These are phyloP conservation scores for Napeogenes inachia DNA, from an alignment of 2,888 invertebrate species.

Conservation along the genomic window DNA sequence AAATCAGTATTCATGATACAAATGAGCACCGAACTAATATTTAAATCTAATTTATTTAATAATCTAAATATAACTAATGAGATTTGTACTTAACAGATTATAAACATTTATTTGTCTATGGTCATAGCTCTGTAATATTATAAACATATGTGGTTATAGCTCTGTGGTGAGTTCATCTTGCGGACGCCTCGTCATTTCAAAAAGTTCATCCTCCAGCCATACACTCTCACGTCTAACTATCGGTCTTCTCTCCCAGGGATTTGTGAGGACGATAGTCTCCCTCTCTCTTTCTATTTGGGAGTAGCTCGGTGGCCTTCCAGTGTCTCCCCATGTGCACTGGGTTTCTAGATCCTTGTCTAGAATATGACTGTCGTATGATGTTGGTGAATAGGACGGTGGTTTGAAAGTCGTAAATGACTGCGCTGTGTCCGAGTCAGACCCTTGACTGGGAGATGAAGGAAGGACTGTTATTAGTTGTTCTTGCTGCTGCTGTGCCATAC, in stretches of 20 bases:
- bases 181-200: constrained; percentile 89
- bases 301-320: constrained; percentile 71
- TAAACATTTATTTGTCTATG: constrained; percentile 6
- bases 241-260: constrained; percentile 71
- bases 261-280: constrained; percentile 64
- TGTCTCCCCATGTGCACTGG: constrained; percentile 76
- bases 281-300: constrained; percentile 67
- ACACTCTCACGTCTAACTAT: constrained; percentile 76
- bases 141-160: constrained; percentile 68
- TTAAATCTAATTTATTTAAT: not conserved
- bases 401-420: constrained; percentile 74
- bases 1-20: not conserved
- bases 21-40: constrained; percentile 8
- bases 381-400: constrained; percentile 71
- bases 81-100: constrained; percentile 49
- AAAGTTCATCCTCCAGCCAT: constrained; percentile 88
- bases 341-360: constrained; percentile 63
- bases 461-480: constrained; percentile 87
- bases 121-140: constrained; percentile 70
- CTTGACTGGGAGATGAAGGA: constrained; percentile 76
- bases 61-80: constrained; percentile 13
- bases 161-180: constrained; percentile 94
- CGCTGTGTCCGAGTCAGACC: constrained; percentile 61
- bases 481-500: constrained; percentile 80
- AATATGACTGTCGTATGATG: constrained; percentile 69